Evolutionary conservation across 2,797 vertebrate species (phyloP), one percentile per base, ranked within the genome.

Genomic region (Propithecus deckenii): DNA sequence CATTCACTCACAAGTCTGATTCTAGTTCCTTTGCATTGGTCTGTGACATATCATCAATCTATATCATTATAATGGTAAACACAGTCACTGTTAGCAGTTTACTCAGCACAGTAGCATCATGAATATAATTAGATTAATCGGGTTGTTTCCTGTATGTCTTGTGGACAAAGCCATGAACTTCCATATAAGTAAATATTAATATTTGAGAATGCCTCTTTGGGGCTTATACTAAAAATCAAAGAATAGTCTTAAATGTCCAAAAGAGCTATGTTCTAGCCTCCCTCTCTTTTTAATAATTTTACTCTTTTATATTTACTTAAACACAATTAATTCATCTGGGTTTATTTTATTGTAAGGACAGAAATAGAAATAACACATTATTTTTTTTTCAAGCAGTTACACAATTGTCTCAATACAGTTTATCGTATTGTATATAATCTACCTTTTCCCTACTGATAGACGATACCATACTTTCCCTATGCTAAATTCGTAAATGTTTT

Each of bases 281-380:
- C 30, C 4, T 80, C 18, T 88, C 30, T 72, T 57, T 83, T 25
- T 61, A 41, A 10, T 69, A 48, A 17, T 88, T n/a, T 84, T 80
- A n/a, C 35, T 89, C 3, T 71, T 86, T 89, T 76, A n/a, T 85
- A 55, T 89, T 87, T 95, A 52, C 69, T 65, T 72, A 86, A 92
- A 65, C 10, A 41, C 11, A 52, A 2, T 41, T 88, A 20, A 85
- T 75, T 74, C 14, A 79, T 80, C 78, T 74, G 69, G 28, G n/a
- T 76, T 86, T 79, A 93, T 89, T 69, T 89, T 83, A 67, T 22
- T 52, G 18, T 86, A 72, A 86, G 17, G 59, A 81, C 4, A 48
- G 23, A 92, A 46, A 11, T 81, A 59, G 11, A 94, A 86, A 92
- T 30, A 30, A 14, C 17, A 74, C 12, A 7, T 38, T 81, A 79